These are phyloP conservation scores for Theretra japonica DNA, from an alignment of 2,888 invertebrate species.

Conservation along the genomic window DNA sequence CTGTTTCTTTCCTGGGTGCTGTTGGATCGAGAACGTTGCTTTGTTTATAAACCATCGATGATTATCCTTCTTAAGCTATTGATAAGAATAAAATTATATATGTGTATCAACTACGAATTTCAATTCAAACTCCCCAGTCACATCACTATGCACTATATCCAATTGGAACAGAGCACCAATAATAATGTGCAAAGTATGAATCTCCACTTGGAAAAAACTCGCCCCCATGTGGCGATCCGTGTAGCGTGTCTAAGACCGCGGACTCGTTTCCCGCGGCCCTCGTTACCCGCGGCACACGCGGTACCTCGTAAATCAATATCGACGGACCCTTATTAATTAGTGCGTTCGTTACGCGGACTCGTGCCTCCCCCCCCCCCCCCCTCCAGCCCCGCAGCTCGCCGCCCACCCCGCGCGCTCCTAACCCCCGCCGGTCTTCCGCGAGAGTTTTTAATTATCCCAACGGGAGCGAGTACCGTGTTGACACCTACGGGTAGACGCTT, in stretches of 20 bases:
- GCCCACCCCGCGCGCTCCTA: constrained; percentile 41
- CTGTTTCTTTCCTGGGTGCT: no score
- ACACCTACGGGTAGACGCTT: constrained; percentile 61
- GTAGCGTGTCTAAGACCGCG: constrained; percentile 9
- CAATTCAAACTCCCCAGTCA: no score
- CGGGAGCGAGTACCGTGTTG: constrained; percentile 58
- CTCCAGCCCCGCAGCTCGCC: constrained; percentile 35
- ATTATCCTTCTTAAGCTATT: no score
- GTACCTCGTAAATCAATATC: constrained; percentile 82
- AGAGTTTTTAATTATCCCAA: constrained; percentile 81
- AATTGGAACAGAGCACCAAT: no score
- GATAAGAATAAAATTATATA: no score
- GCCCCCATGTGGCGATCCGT: neutral
- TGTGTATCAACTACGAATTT: no score
- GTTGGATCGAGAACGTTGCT: no score
- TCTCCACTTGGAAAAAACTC: neutral
- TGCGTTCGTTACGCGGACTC: constrained; percentile 76
- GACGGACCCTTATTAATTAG: constrained; percentile 84
- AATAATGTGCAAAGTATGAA: no score
- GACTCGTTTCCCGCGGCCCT: constrained; percentile 33
- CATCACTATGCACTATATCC: no score
- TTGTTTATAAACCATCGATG: no score
- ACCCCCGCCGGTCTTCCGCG: constrained; percentile 50
- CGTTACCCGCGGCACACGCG: constrained; percentile 57
- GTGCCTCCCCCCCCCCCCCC: constrained; percentile 48